phyloP scores from a whole-genome alignment of 2,888 invertebrate species.

The Liopterus haemorrhoidalis region DNA sequence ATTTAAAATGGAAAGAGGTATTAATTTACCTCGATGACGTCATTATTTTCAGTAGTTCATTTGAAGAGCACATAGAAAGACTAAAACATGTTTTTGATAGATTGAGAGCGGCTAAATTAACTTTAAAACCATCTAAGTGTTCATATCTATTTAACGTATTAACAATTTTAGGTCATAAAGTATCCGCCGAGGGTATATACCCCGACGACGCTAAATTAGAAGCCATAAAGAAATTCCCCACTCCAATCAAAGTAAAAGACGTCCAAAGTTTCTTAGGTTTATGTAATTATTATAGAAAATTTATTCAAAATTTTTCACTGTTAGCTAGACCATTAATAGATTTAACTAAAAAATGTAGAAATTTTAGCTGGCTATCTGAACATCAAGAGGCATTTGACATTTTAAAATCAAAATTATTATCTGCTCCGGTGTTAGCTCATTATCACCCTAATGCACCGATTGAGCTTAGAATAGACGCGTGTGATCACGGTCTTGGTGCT shows the following conservation, averaged over 20 bases:
- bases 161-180: conserved; percentile 17
- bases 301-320: too few relatives aligned
- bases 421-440: conserved; percentile 12
- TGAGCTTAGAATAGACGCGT: conserved; percentile 19
- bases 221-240: conserved; percentile 18
- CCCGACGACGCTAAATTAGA: conserved; percentile 17
- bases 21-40: conserved; percentile 21
- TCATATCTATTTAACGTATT: too few relatives aligned
- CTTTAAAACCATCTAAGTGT: conserved; percentile 22
- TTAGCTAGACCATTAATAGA: conserved; percentile 15
- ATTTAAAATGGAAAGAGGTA: too few relatives aligned
- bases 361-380: conserved; percentile 19
- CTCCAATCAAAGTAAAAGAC: conserved; percentile 15
- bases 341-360: conserved; percentile 8
- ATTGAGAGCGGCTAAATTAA: conserved; percentile 12
- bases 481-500: conserved; percentile 9
- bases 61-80: too few relatives aligned
- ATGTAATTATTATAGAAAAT: conserved; percentile 19
- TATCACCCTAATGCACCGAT: conserved; percentile 18
- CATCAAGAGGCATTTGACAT: conserved; percentile 14
- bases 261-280: conserved; percentile 19
- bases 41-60: conserved; percentile 5
- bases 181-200: conserved; percentile 11
- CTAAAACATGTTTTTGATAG: too few relatives aligned
- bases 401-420: too few relatives aligned